A percentile compares a stretch with the other conserved stretches of the same genome.
Conservation (phyloP, 2,888 invertebrate species). For the Podabrus alpinus region DNA sequence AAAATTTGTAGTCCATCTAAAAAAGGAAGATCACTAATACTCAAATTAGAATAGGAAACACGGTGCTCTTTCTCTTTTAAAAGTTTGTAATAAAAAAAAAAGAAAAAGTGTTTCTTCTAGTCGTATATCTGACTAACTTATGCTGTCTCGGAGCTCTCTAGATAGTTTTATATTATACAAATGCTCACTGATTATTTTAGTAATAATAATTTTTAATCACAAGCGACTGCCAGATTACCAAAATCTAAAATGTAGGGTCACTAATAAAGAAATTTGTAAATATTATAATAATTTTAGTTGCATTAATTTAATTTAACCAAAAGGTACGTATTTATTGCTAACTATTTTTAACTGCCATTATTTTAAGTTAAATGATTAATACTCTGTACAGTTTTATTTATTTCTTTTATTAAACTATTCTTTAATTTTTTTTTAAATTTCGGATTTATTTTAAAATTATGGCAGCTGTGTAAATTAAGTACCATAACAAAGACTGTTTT, state of each 20-base stretch:
- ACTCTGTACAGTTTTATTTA: constrained; percentile 7
- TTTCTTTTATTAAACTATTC: neutral
- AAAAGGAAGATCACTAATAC: no score
- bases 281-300: constrained; percentile 9
- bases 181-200: neutral
- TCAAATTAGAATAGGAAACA: neutral
- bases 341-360: constrained; percentile 15
- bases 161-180: neutral
- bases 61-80: neutral
- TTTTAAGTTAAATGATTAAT: constrained; percentile 6
- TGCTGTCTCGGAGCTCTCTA: neutral
- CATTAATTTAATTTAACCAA: neutral
- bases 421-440: neutral
- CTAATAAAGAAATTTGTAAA: neutral
- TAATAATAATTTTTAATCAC: neutral
- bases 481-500: neutral
- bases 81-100: neutral
- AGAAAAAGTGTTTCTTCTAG: neutral
- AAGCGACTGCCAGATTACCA: constrained; percentile 2
- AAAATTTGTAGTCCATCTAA: no score
- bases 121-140: neutral
- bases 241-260: neutral
- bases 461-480: constrained; percentile 1
- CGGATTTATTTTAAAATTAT: neutral
- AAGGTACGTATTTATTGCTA: neutral